Evolutionary conservation across 2,797 vertebrate species (phyloP).

Genomic region (Falco biarmicus): DNA sequence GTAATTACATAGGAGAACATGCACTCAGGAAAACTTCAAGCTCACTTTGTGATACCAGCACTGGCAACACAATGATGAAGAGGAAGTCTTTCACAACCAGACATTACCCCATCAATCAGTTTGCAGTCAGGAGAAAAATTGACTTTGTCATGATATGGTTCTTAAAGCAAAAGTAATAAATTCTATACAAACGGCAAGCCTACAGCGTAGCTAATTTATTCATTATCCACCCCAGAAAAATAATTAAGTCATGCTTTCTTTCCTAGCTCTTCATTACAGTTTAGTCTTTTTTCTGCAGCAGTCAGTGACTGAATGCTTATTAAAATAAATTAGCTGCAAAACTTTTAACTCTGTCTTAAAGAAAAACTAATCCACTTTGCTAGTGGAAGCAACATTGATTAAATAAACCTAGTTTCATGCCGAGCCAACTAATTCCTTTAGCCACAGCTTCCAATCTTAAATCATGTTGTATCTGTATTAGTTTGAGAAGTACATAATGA

Average conservation of each 20-base stretch:
- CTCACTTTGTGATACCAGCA: slow-evolving; percentile 46
- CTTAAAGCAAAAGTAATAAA: slow-evolving; percentile 87
- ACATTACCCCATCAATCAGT: slow-evolving; percentile 75
- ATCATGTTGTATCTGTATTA: slow-evolving; percentile 78
- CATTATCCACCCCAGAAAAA: slow-evolving; percentile 86
- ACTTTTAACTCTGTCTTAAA: slow-evolving; percentile 84
- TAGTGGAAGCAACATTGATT: slow-evolving; percentile 81
- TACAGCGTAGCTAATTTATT: slow-evolving; percentile 87
- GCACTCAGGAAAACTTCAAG: slow-evolving; percentile 64
- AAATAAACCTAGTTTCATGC: slow-evolving; percentile 81
- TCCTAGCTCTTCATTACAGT: slow-evolving; percentile 78
- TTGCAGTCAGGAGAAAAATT: slow-evolving; percentile 78
- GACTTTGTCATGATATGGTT: slow-evolving; percentile 85
- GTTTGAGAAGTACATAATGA: slow-evolving; percentile 76
- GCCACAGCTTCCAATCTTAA: slow-evolving; percentile 78
- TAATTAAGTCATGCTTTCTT: slow-evolving; percentile 84
- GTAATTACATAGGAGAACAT: slow-evolving; percentile 60
- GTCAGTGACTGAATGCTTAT: slow-evolving; percentile 81
- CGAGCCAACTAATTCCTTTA: slow-evolving; percentile 83
- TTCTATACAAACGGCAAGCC: slow-evolving; percentile 79
- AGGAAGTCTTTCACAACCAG: slow-evolving; percentile 66
- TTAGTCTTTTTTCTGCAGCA: slow-evolving; percentile 74
- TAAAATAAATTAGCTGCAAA: slow-evolving; percentile 86
- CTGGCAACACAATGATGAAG: slow-evolving; percentile 65
- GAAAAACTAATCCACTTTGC: slow-evolving; percentile 82